A percentile compares a stretch with the other conserved stretches of the same genome.
Evolutionary conservation across 2,113 vertebrate species (phyloP).

Genomic region (Lethenteron reissneri): DNA sequence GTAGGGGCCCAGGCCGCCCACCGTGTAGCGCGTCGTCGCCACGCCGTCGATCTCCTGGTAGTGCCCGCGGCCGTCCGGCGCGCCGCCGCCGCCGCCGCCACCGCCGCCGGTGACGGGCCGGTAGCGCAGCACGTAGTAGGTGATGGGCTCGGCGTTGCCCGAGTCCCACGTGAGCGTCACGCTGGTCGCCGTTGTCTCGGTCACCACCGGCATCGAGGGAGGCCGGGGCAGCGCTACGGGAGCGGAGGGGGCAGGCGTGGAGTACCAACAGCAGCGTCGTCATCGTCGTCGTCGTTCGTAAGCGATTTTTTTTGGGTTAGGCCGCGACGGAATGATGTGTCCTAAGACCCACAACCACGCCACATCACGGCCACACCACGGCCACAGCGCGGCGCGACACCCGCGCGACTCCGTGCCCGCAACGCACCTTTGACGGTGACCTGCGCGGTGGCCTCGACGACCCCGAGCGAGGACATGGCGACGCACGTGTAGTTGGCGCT

Average conservation of each 20-base stretch:
- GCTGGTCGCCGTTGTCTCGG: constrained; percentile 89
- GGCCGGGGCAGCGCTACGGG: constrained; percentile 58
- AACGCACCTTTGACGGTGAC: constrained; percentile 85
- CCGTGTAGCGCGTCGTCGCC: constrained; percentile 86
- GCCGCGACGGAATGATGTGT: not conserved
- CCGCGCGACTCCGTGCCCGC: not conserved
- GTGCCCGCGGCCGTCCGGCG: not conserved
- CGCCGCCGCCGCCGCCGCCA: constrained; percentile 21
- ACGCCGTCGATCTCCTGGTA: constrained; percentile 94
- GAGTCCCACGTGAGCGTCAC: constrained; percentile 94
- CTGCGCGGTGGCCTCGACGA: constrained; percentile 92
- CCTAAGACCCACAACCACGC: not conserved
- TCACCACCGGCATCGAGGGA: constrained; percentile 54
- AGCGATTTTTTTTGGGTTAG: not conserved
- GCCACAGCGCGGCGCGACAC: not conserved
- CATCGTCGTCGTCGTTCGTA: not conserved
- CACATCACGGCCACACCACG: not conserved
- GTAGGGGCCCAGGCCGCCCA: constrained; percentile 85
- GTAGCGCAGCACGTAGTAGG: constrained; percentile 82
- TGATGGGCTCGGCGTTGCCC: constrained; percentile 65
- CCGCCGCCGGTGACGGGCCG: constrained; percentile 74
- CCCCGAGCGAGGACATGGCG: constrained; percentile 92
- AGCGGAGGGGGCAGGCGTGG: constrained; percentile 9
- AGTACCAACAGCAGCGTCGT: not conserved
- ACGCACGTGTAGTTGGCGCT: constrained; percentile 98